phyloP scores from a whole-genome alignment of 2,113 vertebrate genomes.

The Chrysemys picta region DNA sequence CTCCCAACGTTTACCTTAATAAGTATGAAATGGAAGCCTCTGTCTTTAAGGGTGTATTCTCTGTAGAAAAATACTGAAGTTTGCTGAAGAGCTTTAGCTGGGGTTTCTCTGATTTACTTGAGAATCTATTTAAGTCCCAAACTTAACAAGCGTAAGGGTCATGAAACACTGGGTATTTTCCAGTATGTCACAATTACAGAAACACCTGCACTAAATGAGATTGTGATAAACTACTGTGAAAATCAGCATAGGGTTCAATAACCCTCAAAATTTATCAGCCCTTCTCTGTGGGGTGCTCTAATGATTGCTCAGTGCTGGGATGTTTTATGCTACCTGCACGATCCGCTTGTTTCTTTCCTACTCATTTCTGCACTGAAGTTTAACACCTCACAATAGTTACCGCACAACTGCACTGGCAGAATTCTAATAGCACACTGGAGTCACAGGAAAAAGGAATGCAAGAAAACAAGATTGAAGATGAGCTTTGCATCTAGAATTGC shows the following conservation, averaged over 20 bases:
- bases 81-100: not conserved
- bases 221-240: not conserved
- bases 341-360: not conserved
- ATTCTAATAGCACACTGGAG: not conserved
- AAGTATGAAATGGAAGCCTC: not conserved
- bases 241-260: not conserved
- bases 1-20: not conserved
- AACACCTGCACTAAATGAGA: not conserved
- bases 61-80: not conserved
- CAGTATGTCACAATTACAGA: not conserved
- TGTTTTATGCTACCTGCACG: not conserved
- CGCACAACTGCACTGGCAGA: not conserved
- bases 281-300: not conserved
- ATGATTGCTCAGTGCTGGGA: not conserved
- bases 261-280: too few species aligned
- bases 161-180: not conserved
- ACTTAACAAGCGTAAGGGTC: not conserved
- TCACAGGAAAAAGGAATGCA: not conserved
- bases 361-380: not conserved
- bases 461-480: not conserved
- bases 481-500: not conserved
- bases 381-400: not conserved
- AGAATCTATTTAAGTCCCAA: not conserved
- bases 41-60: not conserved
- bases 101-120: not conserved